Base-by-base conservation (phyloP, 2,888 invertebrate genomes). In the Leucophenga montana region DNA sequence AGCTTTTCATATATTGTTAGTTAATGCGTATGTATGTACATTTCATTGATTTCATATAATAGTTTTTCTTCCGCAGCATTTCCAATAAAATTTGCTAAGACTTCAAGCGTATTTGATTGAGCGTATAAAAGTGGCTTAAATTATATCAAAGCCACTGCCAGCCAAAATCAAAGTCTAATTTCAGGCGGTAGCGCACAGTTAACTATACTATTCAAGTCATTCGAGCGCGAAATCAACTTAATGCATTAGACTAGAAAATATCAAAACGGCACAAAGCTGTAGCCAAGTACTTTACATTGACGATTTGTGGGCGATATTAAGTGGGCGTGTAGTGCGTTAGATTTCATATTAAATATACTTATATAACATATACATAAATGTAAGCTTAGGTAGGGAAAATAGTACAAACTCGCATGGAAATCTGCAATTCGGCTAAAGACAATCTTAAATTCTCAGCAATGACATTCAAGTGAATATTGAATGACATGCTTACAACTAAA, bases 151-250 rank as follows among this genome's bases (percentile, higher is more conserved):
- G 20, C 20, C 13, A 46, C 22, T 22, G 39, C 18, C 50, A 50
- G 46, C 46, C 46, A 46, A 62, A 62, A 62, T 59, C 59, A 59
- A 31, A 6, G 16, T 11, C 31, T 8, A 56, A 57, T 31, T n/a
- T 5, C 59, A 39, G 39, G 22, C 44, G 14, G 33, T 1, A 20
- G 18, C 20, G 27, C 27, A 27, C 27, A 27, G 2, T 27, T 27
- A 27, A 27, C 16, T 8, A 39, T 39, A 61, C 20, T 14, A 61
- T 61, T 33, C 11, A 48, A 64, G 22, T 73, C 78, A 80, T 72
- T 83, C 75, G 71, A 81, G 80, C 83, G 81, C 73, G 73, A 81
- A 83, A 83, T 83, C 82, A 79, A 82, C 81, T 83, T 81, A 81
- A 81, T 81, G 81, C 81, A 83, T 77, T 81, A 78, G 75, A 75